A percentile compares a stretch with the other conserved stretches of the same genome.
Conservation (phyloP, 37 sponge, comb jelly and placozoan species). For the Corticium candelabrum region DNA sequence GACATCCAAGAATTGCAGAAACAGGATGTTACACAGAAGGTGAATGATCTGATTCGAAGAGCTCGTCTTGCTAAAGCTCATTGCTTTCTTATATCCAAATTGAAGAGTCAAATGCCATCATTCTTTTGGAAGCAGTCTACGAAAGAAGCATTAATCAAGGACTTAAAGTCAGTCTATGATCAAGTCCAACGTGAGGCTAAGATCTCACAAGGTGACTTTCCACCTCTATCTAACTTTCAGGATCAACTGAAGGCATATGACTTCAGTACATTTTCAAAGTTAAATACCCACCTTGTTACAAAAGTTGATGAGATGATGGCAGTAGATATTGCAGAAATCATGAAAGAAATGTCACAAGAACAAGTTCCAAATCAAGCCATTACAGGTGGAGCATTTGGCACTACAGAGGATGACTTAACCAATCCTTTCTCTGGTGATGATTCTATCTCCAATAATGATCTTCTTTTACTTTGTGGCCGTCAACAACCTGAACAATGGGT, state of each 20-base stretch:
- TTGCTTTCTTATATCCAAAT: slow-evolving; percentile 65
- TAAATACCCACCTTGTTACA: slow-evolving; percentile 64
- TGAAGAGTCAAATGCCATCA: slow-evolving; percentile 82
- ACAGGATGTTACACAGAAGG: slow-evolving; percentile 67
- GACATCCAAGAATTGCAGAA: slow-evolving; percentile 87
- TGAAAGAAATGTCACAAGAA: slow-evolving; percentile 81
- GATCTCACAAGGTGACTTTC: slow-evolving; percentile 90
- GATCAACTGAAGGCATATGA: slow-evolving; percentile 65
- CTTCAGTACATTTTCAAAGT: slow-evolving; percentile 67
- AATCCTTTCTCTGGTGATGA: slow-evolving; percentile 60
- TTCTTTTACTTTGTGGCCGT: not conserved
- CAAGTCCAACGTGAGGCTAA: slow-evolving; percentile 49
- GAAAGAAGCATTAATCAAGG: slow-evolving; percentile 65
- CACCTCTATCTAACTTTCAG: slow-evolving; percentile 51
- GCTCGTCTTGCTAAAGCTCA: slow-evolving; percentile 91
- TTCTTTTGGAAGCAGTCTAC: slow-evolving; percentile 80
- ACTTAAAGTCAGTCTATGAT: slow-evolving; percentile 60
- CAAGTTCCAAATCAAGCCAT: slow-evolving; percentile 20
- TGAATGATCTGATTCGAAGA: slow-evolving; percentile 90
- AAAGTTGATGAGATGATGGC: slow-evolving; percentile 76
- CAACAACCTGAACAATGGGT: slow-evolving; percentile 25
- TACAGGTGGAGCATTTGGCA: slow-evolving; percentile 71
- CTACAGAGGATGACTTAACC: slow-evolving; percentile 10
- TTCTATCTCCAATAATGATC: no score
- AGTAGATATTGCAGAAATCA: slow-evolving; percentile 61